A percentile compares a stretch with the other conserved stretches of the same genome.
Evolutionary conservation across 2,113 vertebrate genomes (phyloP).

Genomic region (Odocoileus hemionus): DNA sequence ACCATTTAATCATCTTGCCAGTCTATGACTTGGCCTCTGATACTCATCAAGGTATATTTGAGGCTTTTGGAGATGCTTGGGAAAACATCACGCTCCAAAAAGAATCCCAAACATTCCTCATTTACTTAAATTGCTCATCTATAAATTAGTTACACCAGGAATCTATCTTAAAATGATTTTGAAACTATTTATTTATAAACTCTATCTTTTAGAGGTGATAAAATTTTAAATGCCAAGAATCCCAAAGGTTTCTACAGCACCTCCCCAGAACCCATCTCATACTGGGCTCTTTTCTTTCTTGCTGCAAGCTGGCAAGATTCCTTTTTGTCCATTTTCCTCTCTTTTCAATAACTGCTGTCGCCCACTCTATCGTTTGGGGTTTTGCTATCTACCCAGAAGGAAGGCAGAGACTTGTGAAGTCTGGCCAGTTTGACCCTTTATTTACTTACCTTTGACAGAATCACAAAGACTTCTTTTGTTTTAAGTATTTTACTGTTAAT

Average conservation of each 20-base stretch:
- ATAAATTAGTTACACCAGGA: neutral
- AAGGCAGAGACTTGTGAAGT: constrained; percentile 49
- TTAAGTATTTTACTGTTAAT: constrained; percentile 51
- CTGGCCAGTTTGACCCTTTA: constrained; percentile 36
- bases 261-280: neutral
- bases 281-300: neutral
- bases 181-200: neutral
- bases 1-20: neutral
- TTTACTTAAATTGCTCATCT: neutral
- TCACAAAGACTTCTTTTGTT: constrained; percentile 52
- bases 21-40: neutral
- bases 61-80: neutral
- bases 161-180: neutral
- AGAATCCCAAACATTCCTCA: neutral
- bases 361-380: neutral
- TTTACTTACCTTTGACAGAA: constrained; percentile 47
- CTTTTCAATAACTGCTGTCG: neutral
- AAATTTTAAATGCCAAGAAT: neutral
- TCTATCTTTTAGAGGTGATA: neutral
- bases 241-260: neutral
- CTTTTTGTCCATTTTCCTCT: neutral
- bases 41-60: neutral
- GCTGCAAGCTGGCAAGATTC: neutral
- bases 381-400: constrained; percentile 30
- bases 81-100: neutral